Base-by-base conservation (phyloP, 2,113 vertebrate genomes). In the Cisticola juncidis region DNA sequence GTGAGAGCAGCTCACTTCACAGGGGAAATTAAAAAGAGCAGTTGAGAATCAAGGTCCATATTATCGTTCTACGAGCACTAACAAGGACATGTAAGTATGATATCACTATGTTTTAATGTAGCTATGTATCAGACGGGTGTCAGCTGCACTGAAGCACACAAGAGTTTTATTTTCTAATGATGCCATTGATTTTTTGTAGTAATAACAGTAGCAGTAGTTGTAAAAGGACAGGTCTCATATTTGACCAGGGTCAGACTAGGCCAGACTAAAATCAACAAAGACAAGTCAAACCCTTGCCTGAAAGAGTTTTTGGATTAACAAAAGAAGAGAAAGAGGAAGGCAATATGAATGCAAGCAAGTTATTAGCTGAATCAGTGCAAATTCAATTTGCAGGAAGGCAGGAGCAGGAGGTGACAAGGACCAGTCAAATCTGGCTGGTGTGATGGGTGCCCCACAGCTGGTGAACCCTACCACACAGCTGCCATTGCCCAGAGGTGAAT, bases 81-180 rank as follows among this genome's bases (percentile, higher is more conserved):
- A 92, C 79, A 96, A 95, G 94, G 87, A 92, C 66, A 35, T 42
- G 16, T 60, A 91, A 92, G 70, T 61, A 81, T 45, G 81, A 65
- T 94, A 90, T 80, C 81, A 86, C 74, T 48, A 29, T 65, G 62
- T 36, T 31, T 80, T 93, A 91, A 82, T 76, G 74, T 35, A 88
- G 48, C 66, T 48, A 50, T 94, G 28, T 48, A 88, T 91, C 85
- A 80, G 36, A 54, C 82, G 50, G 7, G 14, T 92, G 54, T 82
- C 85, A 97, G 68, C 66, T 48, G 40, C 47, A 77, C 36, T 62
- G 33, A 57, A 94, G 57, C 29, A 88, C 33, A 28, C 9, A n/a
- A 20, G 36, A 87, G 48, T 50, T 48, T 80, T 94, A 61, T 82
- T 94, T 89, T 80, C 64, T 92, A 95, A 92, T 70, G 48, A 85